Base-by-base conservation (phyloP, 35 echinoderm and acorn worm genomes). In the Heliocidaris erythrogramma region DNA sequence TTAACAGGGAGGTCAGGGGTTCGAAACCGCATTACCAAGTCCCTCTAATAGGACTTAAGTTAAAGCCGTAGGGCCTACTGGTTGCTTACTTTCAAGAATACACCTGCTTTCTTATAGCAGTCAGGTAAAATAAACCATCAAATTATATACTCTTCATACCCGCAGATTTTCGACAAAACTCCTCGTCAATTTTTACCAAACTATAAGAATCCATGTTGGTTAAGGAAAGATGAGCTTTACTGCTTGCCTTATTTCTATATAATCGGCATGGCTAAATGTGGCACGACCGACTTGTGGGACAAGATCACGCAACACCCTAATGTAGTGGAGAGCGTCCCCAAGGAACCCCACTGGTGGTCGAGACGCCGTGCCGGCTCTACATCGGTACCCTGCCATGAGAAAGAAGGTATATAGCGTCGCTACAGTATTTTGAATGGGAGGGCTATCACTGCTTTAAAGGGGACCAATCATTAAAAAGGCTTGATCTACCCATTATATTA, bases 271-370 rank as follows among this genome's bases (percentile, higher is more conserved):
- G 86, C 59, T 24, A 96, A 96, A 61, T 96, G 96, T 95, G 96
- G 96, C 2, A 95, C 96, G 32, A 96, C 96, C 32, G 96, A 96
- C 86, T 30, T 96, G 31, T 96, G 96, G 96, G 94, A 88, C 59
- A 95, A 96, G 49, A 24, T 96, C 59, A 31, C 85, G 2, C 59
- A 94, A 85, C 96, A 96, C 32, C 96, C 96, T 13, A 27, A 93
- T 27, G 69, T 84, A 18, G 90, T 96, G 3, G 13, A 86, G 85
- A 31, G 11, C 9, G 96, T 96, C n/a, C 86, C 94, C 50, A 96
- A 96, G 29, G 96, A 96, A 93, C 94, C 94, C 21, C 96, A 96
- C 31, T 96, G 96, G 96, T 96, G 96, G 96, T 86, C 96, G 17
- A 88, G 96, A 88, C 60, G 96, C 50, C 59, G 94, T 30, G 60